Evolutionary conservation across 1,140 invertebrate genomes (phyloP).

Genomic region (Bombyx mandarina): DNA sequence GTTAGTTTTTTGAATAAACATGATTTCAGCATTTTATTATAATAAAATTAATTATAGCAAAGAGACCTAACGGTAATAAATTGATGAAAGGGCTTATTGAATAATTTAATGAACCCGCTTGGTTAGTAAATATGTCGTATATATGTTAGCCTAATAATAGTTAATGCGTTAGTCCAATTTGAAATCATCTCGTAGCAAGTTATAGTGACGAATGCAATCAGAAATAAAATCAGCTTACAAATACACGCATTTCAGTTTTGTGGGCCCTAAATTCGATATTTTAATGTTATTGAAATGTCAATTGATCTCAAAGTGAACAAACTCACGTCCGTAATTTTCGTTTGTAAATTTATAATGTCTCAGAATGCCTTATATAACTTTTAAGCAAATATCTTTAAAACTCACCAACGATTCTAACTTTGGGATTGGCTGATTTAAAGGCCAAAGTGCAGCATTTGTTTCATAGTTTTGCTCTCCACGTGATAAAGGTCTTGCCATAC

Average conservation of each 20-base stretch:
- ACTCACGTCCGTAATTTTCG: neutral
- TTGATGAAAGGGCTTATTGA: too few relatives aligned
- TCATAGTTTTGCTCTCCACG: slow-evolving; percentile 75
- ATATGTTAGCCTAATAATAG: too few relatives aligned
- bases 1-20: neutral
- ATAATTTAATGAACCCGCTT: too few relatives aligned
- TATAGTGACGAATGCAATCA: too few relatives aligned
- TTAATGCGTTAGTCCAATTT: too few relatives aligned
- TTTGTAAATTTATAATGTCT: neutral
- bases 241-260: neutral
- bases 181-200: too few relatives aligned
- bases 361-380: slow-evolving; percentile 5
- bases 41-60: too few relatives aligned
- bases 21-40: neutral
- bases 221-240: too few relatives aligned
- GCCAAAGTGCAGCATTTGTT: slow-evolving; percentile 75
- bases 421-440: slow-evolving; percentile 76
- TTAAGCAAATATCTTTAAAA: neutral
- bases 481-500: slow-evolving; percentile 71
- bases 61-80: too few relatives aligned
- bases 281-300: neutral
- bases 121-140: too few relatives aligned
- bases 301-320: neutral
- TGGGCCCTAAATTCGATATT: neutral
- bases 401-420: slow-evolving; percentile 74